Base-by-base conservation (phyloP, 2,888 invertebrate genomes). In the Aspidiotus destructor region DNA sequence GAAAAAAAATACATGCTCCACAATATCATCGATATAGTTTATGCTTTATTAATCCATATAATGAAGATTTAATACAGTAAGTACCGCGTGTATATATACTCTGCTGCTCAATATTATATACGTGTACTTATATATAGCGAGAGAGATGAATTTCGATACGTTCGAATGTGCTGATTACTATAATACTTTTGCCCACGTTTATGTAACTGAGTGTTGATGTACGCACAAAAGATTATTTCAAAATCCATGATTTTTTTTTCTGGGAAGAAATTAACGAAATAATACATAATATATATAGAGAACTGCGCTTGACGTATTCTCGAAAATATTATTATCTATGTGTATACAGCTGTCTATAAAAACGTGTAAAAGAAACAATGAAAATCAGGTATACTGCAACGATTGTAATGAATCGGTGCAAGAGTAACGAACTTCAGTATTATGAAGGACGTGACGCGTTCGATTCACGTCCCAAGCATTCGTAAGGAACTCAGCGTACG, bases 41-140 rank as follows among this genome's bases (percentile, higher is more conserved):
- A 63, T 63, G 63, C 63, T 63, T 63, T 63, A 63, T 63, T 63
- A 63, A 63, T 63, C 63, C 63, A 63, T 63, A 63, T 63, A 63
- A 63, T 63, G 63, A 63, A 63, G 63, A 63, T 63, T 63, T 63
- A 63, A 41, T 28, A 63, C 63, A 63, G 63, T 63, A 52, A 62
- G 48, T 17, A 15, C 9, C 7, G 15, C 13, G 55, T 7, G 16
- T 41, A 48, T 10, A 62, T 28, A 28, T 28, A 28, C 28, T 28
- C 28, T 28, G 2, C 28, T 28, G 28, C 28, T 28, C 28, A 28
- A 5, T 28, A 28, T 28, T 28, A 28, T 48, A 48, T 48, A 48
- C 48, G 10, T n/a, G 48, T 48, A 48, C 11, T n/a, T 48, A 48
- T 48, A 6, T 48, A 48, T 6, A n/a, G 48, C 48, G 48, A 48